These are phyloP conservation scores for Homarus americanus DNA, from an alignment of 1,140 invertebrate genomes.

Conservation along the genomic window DNA sequence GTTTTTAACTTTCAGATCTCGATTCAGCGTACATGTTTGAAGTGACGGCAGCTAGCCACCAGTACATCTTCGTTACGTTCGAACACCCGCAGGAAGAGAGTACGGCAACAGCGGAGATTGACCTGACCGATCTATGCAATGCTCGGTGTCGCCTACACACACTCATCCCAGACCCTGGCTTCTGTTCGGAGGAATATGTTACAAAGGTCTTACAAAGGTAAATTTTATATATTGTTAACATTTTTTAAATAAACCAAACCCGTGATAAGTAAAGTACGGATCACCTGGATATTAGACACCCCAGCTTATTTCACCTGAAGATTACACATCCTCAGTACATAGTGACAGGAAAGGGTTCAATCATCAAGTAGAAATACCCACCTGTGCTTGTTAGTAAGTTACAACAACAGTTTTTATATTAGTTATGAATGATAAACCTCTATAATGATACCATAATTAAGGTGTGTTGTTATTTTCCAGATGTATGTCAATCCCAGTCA, in stretches of 20 bases:
- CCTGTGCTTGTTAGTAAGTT: too few species aligned
- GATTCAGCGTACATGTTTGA: constrained; percentile 93
- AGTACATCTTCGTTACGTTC: constrained; percentile 92
- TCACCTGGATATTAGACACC: too few species aligned
- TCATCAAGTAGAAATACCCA: too few species aligned
- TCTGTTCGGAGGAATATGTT: constrained; percentile 78
- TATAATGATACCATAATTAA: too few species aligned
- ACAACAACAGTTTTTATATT: background rate
- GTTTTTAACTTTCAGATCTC: constrained; percentile 80
- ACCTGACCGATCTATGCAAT: constrained; percentile 87
- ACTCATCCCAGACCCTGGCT: constrained; percentile 55
- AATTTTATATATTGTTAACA: background rate
- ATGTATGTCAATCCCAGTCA: constrained; percentile 94
- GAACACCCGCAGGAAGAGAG: constrained; percentile 95
- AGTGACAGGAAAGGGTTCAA: too few species aligned
- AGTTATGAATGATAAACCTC: too few species aligned
- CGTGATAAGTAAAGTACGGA: too few species aligned
- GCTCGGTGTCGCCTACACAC: constrained; percentile 84
- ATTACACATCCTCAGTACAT: too few species aligned
- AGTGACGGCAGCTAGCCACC: constrained; percentile 91
- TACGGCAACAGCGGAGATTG: constrained; percentile 94
- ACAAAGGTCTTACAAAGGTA: constrained; percentile 88
- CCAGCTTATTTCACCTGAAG: too few species aligned
- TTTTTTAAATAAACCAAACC: too few species aligned
- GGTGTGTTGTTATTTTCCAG: constrained; percentile 80